A percentile compares a stretch with the other conserved stretches of the same genome.
Conservation (phyloP, 2,797 vertebrate species). For the Eulemur rubriventer region DNA sequence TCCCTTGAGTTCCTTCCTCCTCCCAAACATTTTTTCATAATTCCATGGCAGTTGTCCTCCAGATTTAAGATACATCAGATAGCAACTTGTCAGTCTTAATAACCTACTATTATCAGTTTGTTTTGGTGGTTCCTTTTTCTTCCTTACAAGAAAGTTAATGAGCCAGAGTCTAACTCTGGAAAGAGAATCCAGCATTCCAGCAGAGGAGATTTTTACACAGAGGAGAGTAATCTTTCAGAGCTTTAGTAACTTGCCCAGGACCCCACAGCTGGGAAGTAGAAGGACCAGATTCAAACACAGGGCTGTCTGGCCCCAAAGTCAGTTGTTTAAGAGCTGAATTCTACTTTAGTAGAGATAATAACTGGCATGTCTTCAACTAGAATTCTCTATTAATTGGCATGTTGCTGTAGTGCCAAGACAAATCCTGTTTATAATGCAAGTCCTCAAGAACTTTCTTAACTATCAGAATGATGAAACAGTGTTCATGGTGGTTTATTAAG, state of each 20-base stretch:
- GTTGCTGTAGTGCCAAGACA: background rate
- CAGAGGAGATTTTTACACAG: background rate
- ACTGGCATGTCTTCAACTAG: background rate
- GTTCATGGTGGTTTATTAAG: conserved; percentile 11
- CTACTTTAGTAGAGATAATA: background rate
- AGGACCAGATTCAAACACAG: background rate
- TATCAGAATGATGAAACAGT: conserved; percentile 37
- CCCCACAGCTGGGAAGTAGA: background rate
- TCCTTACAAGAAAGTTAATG: background rate
- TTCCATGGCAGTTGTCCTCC: background rate
- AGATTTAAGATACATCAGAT: background rate
- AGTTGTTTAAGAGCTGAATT: conserved; percentile 10
- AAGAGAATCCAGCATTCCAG: background rate
- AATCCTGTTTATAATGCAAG: conserved; percentile 32
- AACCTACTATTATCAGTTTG: background rate
- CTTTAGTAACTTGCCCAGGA: background rate
- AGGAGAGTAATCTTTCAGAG: background rate
- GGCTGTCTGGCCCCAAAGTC: background rate
- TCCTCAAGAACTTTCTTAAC: conserved; percentile 1
- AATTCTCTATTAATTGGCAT: background rate
- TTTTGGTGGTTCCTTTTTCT: background rate
- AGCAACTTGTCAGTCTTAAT: background rate
- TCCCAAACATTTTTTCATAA: background rate
- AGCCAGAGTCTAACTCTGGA: background rate
- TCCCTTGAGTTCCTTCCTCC: background rate